A percentile compares a stretch with the other conserved stretches of the same genome.
phyloP scores from a whole-genome alignment of 1,140 invertebrate species.

The Lepidurus apus region DNA sequence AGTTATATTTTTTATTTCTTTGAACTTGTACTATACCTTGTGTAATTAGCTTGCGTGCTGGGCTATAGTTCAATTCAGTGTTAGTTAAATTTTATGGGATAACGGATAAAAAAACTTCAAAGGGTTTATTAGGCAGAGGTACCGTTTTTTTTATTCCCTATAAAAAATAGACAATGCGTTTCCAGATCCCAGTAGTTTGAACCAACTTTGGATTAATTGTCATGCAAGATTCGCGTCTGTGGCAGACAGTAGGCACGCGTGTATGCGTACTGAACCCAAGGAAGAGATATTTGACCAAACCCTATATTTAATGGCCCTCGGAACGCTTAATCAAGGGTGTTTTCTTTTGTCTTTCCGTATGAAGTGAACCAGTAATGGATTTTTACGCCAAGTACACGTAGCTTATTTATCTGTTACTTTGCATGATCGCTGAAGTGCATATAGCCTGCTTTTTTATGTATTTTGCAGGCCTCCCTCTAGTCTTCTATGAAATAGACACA shows the following conservation, averaged over 20 bases:
- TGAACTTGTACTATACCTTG: too few species aligned
- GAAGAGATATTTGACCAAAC: not conserved
- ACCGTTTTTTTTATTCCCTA: not conserved
- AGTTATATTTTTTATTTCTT: too few species aligned
- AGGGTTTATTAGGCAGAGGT: not conserved
- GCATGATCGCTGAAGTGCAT: conserved; percentile 15
- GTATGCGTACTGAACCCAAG: not conserved
- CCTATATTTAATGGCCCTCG: not conserved
- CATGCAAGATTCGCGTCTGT: conserved; percentile 1
- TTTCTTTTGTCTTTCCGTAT: conserved; percentile 1
- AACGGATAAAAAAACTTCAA: too few species aligned
- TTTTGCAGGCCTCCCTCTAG: not conserved
- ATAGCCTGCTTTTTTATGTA: not conserved
- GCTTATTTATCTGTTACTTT: not conserved
- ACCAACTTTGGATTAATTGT: not conserved
- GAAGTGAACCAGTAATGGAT: not conserved
- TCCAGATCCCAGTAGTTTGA: not conserved
- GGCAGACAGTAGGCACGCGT: not conserved
- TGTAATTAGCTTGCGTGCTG: too few species aligned
- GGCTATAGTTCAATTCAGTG: too few species aligned
- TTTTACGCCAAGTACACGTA: not conserved
- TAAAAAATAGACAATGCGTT: not conserved
- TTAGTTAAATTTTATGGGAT: too few species aligned
- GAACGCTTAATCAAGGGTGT: conserved; percentile 6
- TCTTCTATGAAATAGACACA: too few species aligned